Base-by-base conservation (phyloP, 2,797 vertebrate species). In the Lacerta viridis region DNA sequence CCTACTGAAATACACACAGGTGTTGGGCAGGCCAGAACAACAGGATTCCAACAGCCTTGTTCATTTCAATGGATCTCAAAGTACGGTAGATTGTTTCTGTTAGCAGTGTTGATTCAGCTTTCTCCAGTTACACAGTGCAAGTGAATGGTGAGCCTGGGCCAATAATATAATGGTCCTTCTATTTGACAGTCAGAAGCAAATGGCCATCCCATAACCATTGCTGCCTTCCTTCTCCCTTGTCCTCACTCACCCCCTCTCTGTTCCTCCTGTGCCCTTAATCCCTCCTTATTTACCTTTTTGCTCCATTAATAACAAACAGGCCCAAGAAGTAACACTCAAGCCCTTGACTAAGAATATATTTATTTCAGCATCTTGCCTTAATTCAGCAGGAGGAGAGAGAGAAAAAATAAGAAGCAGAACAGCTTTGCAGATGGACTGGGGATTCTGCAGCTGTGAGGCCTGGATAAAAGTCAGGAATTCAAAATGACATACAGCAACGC, bases 391-490 rank as follows among this genome's bases (percentile, higher is more conserved):
- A 90, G 89, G 92, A 94, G 89, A 84, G 90, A 83, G 87, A 87
- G 0, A 8, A 4, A 39, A n/a, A 50, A 15, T n/a, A 36, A 69
- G 79, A 43, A 41, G 43, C 59, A 83, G 72, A 71, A 59, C 20
- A 80, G 36, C 83, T 64, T 5, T 72, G 68, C 68, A 61, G 50
- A 89, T 81, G 59, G 69, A 80, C 25, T 68, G 69, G 68, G 78
- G 7, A 59, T 88, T 84, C 88, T 81, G 84, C 84, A 89, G 84
- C 88, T 89, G 83, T 55, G 61, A 89, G 59, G 59, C 71, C 88
- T 89, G 88, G 84, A 78, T 43, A 68, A 79, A 92, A 93, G 91
- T 95, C 93, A 93, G 91, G 91, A 96, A 94, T 96, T 95, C 92
- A 92, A 89, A 93, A 93, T 43, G 61, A 94, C 95, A 95, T 69